Conservation (phyloP, 2,113 vertebrate genomes). For the Syngnathus scovelli region DNA sequence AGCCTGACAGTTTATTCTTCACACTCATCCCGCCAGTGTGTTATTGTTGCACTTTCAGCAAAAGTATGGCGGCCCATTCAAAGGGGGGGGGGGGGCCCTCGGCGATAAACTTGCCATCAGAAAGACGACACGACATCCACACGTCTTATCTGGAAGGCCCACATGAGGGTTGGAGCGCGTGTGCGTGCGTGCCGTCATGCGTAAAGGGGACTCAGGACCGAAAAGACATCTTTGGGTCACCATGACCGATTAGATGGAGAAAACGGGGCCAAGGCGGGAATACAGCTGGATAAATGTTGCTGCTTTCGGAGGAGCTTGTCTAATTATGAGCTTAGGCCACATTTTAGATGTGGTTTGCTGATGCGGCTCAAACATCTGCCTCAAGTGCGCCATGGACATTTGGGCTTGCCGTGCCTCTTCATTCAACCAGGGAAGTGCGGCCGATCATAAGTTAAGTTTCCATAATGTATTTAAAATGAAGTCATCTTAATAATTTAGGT, state of each 20-base stretch:
- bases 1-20: constrained; percentile 60
- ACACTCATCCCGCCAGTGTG: constrained; percentile 52
- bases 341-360: constrained; percentile 1
- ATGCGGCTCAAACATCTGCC: not conserved
- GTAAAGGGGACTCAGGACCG: constrained; percentile 2
- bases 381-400: not conserved
- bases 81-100: not conserved
- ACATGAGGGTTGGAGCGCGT: constrained; percentile 41
- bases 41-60: constrained; percentile 66
- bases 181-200: constrained; percentile 32
- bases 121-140: constrained; percentile 28
- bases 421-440: not conserved
- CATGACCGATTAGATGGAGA: constrained; percentile 16
- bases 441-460: not conserved
- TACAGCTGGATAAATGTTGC: constrained; percentile 23
- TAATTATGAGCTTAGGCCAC: constrained; percentile 2
- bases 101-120: constrained; percentile 51
- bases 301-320: constrained; percentile 2
- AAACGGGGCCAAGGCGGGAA: constrained; percentile 9
- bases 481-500: not conserved
- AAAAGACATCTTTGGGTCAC: constrained; percentile 11
- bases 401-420: not conserved
- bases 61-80: constrained; percentile 56
- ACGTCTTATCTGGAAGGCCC: constrained; percentile 51
- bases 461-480: not conserved